Evolutionary conservation across 2,888 invertebrate genomes (phyloP), one percentile per base, ranked within the genome.

Genomic region (Drosophila quinaria): DNA sequence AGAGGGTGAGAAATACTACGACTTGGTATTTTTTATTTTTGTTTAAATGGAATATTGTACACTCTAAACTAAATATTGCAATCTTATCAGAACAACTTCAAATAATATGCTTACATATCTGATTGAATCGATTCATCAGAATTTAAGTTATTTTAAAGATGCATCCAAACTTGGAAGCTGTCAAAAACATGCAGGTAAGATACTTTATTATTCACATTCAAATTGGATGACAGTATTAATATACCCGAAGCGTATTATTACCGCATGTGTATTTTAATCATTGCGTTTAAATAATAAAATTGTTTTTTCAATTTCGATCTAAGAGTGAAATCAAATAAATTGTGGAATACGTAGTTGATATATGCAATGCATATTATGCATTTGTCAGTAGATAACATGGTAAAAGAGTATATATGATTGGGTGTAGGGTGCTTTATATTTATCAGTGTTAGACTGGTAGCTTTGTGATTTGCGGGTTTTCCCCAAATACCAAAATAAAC

Each of bases 61-160:
- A 42, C 55, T 19, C 33, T 33, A 22, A 44, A 39, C 11, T 31
- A 42, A 19, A 11, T 31, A 13, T 2, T n/a, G 10, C 4, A 33
- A 42, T 55, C 35, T 46, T 56, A 56, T 56, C 44, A 6, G 5
- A n/a, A n/a, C n/a, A n/a, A n/a, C n/a, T n/a, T n/a, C n/a, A n/a
- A n/a, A n/a, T n/a, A n/a, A n/a, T n/a, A n/a, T n/a, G n/a, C n/a
- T n/a, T n/a, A n/a, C n/a, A n/a, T 25, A 47, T 9, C 10, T 47
- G 10, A 19, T 42, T 42, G 17, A 17, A 3, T 19, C 15, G 11
- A n/a, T 29, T 47, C 29, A 29, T 15, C 4, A 29, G 29, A 4
- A 29, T 10, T 10, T 15, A 25, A 46, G n/a, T 37, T 37, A 3
- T 37, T 2, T 2, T 37, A 2, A 37, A n/a, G 2, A n/a, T n/a